Base-by-base conservation (phyloP, 2,113 vertebrate species). In the Hippocampus mohnikei region DNA sequence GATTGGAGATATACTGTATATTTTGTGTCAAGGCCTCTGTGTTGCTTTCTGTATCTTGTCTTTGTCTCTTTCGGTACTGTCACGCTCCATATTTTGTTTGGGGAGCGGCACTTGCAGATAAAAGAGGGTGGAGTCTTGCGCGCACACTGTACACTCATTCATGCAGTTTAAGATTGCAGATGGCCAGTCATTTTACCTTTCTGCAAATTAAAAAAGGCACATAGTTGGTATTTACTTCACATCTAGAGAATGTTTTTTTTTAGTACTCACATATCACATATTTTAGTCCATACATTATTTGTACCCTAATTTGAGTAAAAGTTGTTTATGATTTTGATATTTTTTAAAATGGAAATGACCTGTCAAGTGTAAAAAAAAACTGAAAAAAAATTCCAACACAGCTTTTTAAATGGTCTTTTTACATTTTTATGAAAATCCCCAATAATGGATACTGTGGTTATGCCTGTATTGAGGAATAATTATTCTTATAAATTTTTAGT, bases 1-100 rank as follows among this genome's bases (percentile, higher is more conserved):
- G 78, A 82, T 83, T 82, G 87, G 81, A 80, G 81, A 85, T 75
- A 88, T 87, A 72, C 76, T 85, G 84, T 88, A 81, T 80, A 15
- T 60, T 88, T 80, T 69, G 83, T 87, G 86, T 87, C 77, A 50
- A 85, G 79, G 86, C 74, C 55, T 88, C 74, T 73, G 81, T 91
- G 87, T 88, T 84, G 78, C 84, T 87, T 83, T 88, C 78, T 90
- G 78, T 92, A 78, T 77, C 66, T 89, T 41, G 90, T 92, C 87
- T 77, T 76, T 89, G 87, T 91, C 87, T 88, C 85, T 86, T 89
- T 89, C 82, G 87, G 85, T 84, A 79, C 84, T 89, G 88, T 89
- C 86, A 90, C 81, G 71, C 56, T 48, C 78, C 69, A 25, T 72
- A 73, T 77, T 37, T 44, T 73, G 79, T 82, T 76, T 87, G 78